Conservation (phyloP, 2,113 vertebrate genomes). For the Callopanchax toddi region DNA sequence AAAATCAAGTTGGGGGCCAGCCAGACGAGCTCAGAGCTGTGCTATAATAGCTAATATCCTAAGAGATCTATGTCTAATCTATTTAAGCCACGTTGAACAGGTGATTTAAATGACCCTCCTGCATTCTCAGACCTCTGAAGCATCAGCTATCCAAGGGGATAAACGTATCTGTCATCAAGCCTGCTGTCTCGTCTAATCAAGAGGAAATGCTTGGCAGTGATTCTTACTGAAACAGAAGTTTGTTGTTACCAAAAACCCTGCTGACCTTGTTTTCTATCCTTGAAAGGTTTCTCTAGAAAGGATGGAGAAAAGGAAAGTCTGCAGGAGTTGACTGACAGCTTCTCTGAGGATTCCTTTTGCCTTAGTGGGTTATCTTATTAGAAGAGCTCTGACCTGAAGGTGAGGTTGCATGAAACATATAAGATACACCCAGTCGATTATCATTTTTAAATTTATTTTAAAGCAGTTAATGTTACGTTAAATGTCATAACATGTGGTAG, state of each 20-base stretch:
- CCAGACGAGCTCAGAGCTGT: conserved; percentile 14
- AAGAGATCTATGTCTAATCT: conserved; percentile 29
- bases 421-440: too few relatives aligned
- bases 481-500: neutral
- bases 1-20: conserved; percentile 10
- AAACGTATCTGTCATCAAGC: conserved; percentile 27
- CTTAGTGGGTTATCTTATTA: too few relatives aligned
- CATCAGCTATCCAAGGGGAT: neutral
- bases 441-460: too few relatives aligned
- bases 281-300: neutral
- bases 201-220: conserved; percentile 37
- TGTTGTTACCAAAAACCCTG: conserved; percentile 22
- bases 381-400: too few relatives aligned
- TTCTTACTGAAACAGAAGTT: conserved; percentile 36
- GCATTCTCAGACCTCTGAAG: conserved; percentile 20
- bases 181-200: conserved; percentile 33
- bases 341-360: too few relatives aligned
- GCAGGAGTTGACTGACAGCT: too few relatives aligned
- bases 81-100: conserved; percentile 27
- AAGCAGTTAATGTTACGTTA: too few relatives aligned
- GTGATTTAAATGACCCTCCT: conserved; percentile 22
- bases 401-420: too few relatives aligned
- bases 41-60: conserved; percentile 6
- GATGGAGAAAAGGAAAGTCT: too few relatives aligned
- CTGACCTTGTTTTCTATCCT: conserved; percentile 37